These are phyloP conservation scores for Adineta ricciae DNA, from an alignment of 2,888 invertebrate genomes.

Conservation along the genomic window DNA sequence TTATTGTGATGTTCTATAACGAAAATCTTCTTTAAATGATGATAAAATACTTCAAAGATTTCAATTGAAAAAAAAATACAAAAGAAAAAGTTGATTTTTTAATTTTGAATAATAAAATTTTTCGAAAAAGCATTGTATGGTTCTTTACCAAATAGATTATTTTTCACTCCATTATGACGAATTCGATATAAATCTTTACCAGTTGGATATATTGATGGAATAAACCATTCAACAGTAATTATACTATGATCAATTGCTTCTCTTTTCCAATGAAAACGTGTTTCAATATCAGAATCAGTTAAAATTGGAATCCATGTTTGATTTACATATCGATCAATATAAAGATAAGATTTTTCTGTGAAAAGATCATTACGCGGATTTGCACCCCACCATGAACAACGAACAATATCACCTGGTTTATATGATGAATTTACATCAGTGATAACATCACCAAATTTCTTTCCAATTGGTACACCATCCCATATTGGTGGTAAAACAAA, in stretches of 20 bases:
- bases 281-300: neutral
- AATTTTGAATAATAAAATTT: neutral
- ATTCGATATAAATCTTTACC: neutral
- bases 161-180: neutral
- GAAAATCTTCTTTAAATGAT: too few relatives aligned
- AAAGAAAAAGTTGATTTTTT: neutral
- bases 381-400: neutral
- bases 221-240: slow-evolving; percentile 1
- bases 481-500: slow-evolving; percentile 46
- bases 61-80: too few relatives aligned
- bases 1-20: too few relatives aligned
- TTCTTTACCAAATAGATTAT: neutral
- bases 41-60: too few relatives aligned
- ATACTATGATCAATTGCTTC: neutral
- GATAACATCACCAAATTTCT: slow-evolving; percentile 51
- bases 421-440: slow-evolving; percentile 41
- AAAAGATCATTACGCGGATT: slow-evolving; percentile 3
- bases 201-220: neutral
- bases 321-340: neutral
- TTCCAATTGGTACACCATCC: slow-evolving; percentile 58
- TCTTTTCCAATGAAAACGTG: neutral
- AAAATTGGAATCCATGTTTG: neutral
- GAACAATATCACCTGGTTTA: slow-evolving; percentile 35
- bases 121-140: neutral
- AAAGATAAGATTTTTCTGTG: slow-evolving; percentile 15